Evolutionary conservation across 2,888 invertebrate genomes (phyloP).

Genomic region (Machimus rusticus): DNA sequence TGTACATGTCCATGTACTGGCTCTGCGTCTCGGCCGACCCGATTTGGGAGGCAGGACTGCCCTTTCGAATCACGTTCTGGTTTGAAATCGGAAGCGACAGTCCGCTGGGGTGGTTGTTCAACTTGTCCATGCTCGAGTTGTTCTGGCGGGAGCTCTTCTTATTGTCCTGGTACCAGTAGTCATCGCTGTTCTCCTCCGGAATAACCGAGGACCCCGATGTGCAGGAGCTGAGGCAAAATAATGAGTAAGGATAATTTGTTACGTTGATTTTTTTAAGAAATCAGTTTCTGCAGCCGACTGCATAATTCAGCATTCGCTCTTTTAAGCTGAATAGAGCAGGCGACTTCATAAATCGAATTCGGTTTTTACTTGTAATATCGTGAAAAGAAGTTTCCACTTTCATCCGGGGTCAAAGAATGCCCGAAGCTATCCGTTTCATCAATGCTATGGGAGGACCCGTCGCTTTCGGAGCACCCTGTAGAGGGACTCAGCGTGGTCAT

Average conservation of each 20-base stretch:
- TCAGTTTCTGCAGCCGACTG: background rate
- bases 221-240: conserved; percentile 50
- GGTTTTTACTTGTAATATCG: conserved; percentile 56
- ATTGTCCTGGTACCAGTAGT: conserved; percentile 53
- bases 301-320: background rate
- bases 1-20: conserved; percentile 65
- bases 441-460: conserved; percentile 73
- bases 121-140: conserved; percentile 44
- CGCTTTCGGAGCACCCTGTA: conserved; percentile 72
- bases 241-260: background rate
- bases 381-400: conserved; percentile 59
- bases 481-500: conserved; percentile 68
- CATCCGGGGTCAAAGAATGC: conserved; percentile 69
- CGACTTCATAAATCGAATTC: too few relatives aligned
- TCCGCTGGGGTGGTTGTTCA: conserved; percentile 46
- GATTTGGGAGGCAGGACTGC: conserved; percentile 47
- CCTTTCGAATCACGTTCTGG: conserved; percentile 45
- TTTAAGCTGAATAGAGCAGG: background rate
- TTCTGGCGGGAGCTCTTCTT: conserved; percentile 44
- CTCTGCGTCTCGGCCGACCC: conserved; percentile 49
- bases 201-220: conserved; percentile 63
- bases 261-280: background rate
- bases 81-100: conserved; percentile 42
- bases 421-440: conserved; percentile 69
- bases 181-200: conserved; percentile 71